Base-by-base conservation (phyloP, 2,888 invertebrate species). In the Prosapia bicincta region DNA sequence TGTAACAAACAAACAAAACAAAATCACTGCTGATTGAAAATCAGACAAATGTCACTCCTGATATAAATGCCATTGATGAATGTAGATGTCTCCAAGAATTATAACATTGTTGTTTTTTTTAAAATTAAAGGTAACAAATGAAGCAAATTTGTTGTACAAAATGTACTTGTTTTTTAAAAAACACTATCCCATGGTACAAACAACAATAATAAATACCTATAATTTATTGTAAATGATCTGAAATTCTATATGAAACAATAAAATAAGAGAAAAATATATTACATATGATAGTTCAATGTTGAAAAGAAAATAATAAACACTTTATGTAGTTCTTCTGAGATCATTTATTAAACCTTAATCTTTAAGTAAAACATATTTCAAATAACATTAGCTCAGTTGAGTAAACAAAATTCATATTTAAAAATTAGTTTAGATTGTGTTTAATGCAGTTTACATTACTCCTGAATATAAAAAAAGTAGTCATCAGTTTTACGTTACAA, bases 281-380 rank as follows among this genome's bases (percentile, higher is more conserved):
- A 20, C n/a, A 54, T 20, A 20, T 3, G 54, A 54, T 54, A 9
- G 54, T 20, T 54, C n/a, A n/a, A 54, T n/a, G 54, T 20, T 54
- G 54, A 54, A 54, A 54, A 30, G 20, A 20, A 20, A 54, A n/a
- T n/a, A n/a, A 2, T 38, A 13, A 13, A n/a, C n/a, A n/a, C n/a
- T 30, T 30, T 30, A 30, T 3, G 6, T 10, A 5, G 54, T 54
- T 54, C 54, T 20, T 54, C 7, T 54, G 54, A 54, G 54, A 54
- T 54, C 54, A 54, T 54, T 20, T 20, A 54, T 20, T 54, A 20
- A 20, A 54, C 54, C 20, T 20, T 54, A 54, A 54, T 54, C 54
- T 54, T 54, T 54, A 54, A 54, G 54, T 54, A 54, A 54, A 54
- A 54, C 54, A n/a, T 54, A 54, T 54, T 54, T 54, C 54, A 54